A percentile compares a stretch with the other conserved stretches of the same genome.
phyloP scores from a whole-genome alignment of 1,140 invertebrate species.

The Sesamia nonagrioides region DNA sequence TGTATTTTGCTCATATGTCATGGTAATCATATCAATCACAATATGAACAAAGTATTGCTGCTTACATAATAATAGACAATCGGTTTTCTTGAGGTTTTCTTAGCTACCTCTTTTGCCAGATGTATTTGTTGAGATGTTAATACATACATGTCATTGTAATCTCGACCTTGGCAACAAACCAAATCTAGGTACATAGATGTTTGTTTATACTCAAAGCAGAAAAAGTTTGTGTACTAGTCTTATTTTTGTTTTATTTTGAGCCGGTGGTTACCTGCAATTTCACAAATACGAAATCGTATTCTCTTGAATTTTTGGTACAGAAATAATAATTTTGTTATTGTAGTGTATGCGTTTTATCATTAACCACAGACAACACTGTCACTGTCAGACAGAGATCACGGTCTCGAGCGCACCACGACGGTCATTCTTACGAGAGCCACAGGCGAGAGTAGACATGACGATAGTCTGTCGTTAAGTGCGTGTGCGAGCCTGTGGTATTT shows the following conservation, averaged over 20 bases:
- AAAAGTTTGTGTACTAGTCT: conserved; percentile 8
- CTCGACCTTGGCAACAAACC: neutral
- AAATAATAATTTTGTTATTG: neutral
- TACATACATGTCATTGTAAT: conserved; percentile 5
- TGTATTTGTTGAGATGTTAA: neutral
- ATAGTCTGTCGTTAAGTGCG: too few relatives aligned
- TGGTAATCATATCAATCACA: too few relatives aligned
- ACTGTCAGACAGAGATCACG: too few relatives aligned
- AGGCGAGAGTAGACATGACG: too few relatives aligned
- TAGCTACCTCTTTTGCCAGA: neutral
- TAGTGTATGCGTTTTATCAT: too few relatives aligned
- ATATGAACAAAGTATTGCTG: too few relatives aligned
- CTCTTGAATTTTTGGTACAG: neutral
- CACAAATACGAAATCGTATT: neutral
- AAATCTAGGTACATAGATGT: conserved; percentile 16
- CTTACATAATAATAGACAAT: too few relatives aligned
- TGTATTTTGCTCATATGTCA: too few relatives aligned
- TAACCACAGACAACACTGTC: too few relatives aligned
- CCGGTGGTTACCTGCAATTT: neutral
- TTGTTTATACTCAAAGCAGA: neutral
- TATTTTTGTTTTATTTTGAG: neutral
- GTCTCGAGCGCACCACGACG: too few relatives aligned
- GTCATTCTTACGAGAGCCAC: too few relatives aligned
- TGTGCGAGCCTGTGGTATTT: too few relatives aligned
- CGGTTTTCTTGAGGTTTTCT: neutral